Percentiles rank a stretch among this genome's conserved stretches.
Conservation (phyloP, 2,113 vertebrate species). For the Oryzias javanicus region DNA sequence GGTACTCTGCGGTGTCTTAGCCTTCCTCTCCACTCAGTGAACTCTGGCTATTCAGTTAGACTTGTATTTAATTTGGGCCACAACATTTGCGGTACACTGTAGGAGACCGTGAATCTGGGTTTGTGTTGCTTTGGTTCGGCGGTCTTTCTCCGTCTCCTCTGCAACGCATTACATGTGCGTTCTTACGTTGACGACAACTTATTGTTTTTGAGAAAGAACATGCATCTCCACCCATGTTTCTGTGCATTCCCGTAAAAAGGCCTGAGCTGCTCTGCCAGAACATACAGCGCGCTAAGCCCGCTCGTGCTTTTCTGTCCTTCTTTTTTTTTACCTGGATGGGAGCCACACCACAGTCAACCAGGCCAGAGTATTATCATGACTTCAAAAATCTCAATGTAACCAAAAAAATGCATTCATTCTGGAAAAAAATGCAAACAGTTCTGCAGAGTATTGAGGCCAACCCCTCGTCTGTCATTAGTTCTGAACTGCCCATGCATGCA, state of each 20-base stretch:
- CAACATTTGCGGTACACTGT: too few relatives aligned
- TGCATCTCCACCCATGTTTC: constrained; percentile 33
- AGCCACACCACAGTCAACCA: constrained; percentile 47
- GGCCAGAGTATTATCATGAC: constrained; percentile 45
- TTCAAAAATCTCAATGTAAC: constrained; percentile 49
- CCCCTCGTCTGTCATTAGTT: too few relatives aligned
- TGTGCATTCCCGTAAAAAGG: constrained; percentile 40
- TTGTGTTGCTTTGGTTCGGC: too few relatives aligned
- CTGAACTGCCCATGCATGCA: too few relatives aligned
- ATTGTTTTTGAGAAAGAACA: constrained; percentile 28
- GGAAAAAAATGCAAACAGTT: constrained; percentile 42
- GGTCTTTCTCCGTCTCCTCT: too few relatives aligned
- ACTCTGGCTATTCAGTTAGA: constrained; percentile 45
- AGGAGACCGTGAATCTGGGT: too few relatives aligned
- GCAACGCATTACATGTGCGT: not conserved
- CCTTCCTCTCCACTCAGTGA: constrained; percentile 58
- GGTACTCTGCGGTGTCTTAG: constrained; percentile 45
- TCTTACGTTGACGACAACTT: constrained; percentile 1
- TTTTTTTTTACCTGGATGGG: constrained; percentile 33
- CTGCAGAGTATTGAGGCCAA: too few relatives aligned
- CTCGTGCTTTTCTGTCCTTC: constrained; percentile 15
- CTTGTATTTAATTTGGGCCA: constrained; percentile 19
- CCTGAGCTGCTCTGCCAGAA: constrained; percentile 46
- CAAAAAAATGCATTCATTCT: constrained; percentile 46
- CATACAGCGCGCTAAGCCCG: constrained; percentile 36